Conservation (phyloP, 2,113 vertebrate genomes). For the Notechis scutatus region DNA sequence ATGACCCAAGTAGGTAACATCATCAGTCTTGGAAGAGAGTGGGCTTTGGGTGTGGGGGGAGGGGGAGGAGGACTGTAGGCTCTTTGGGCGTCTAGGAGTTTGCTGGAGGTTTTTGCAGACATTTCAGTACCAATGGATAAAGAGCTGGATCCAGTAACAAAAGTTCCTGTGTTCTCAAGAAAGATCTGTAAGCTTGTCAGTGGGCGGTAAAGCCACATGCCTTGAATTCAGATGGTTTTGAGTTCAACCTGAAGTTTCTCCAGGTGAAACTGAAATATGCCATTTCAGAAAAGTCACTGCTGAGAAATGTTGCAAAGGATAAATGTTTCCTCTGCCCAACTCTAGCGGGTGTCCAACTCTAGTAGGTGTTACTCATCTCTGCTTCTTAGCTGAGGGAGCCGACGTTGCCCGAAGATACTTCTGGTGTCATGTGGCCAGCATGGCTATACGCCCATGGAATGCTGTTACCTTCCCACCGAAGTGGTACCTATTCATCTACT, state of each 20-base stretch:
- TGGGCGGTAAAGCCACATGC: background rate
- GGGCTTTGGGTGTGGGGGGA: too few relatives aligned
- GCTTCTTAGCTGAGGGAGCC: background rate
- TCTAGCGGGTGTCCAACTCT: background rate
- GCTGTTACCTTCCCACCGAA: too few relatives aligned
- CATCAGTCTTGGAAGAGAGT: background rate
- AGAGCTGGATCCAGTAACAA: background rate
- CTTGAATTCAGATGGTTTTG: background rate
- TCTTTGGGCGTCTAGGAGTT: too few relatives aligned
- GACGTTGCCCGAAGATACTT: background rate
- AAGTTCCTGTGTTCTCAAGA: background rate
- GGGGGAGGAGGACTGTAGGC: too few relatives aligned
- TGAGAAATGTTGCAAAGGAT: background rate
- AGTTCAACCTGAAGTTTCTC: background rate
- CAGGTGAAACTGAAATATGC: background rate
- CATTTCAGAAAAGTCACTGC: background rate
- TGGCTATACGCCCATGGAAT: background rate
- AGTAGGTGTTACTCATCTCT: background rate
- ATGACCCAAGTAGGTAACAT: background rate
- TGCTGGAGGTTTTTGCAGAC: too few relatives aligned
- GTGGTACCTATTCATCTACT: too few relatives aligned
- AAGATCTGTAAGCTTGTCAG: background rate
- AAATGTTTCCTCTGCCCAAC: too few relatives aligned
- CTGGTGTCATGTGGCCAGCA: background rate
- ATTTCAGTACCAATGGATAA: background rate